Evolutionary conservation across 30 jellyfish, hydroid and myxozoan species (phyloP), one percentile per base, ranked within the genome.

Genomic region (Aurelia coerulea): DNA sequence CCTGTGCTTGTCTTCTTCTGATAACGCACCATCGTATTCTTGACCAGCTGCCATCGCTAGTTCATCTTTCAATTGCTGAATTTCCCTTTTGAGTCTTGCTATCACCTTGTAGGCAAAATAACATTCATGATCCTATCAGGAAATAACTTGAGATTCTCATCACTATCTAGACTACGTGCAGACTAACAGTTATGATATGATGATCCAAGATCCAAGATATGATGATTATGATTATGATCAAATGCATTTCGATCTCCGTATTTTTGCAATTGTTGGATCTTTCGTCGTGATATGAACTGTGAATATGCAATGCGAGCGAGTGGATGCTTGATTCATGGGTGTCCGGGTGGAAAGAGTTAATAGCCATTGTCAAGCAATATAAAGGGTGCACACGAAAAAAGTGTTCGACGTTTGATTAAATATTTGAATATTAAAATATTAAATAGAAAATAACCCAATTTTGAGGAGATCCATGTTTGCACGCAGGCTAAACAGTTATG

Each of bases 251-350:
- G 99, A 73, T 73, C 97, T 62, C 49, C 99, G 75, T 39, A 94
- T 84, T 35, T 96, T 94, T 13, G 97, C 97, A 0, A 97, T 74
- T 3, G 83, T 79, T 0, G 93, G 91, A 46, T 94, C 99, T 60
- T 80, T 84, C 5, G 92, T 84, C 11, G 94, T 83, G 77, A 94
- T 63, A 85, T 94, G 99, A 50, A 94, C 89, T 3, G 99, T 88
- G 79, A 94, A 94, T 34, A 94, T 94, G 83, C 97, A 94, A 68
- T 94, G 99, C 3, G 99, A 94, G 15, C 99, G 91, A 2, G 99
- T 94, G 58, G 99, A 94, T 54, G 99, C 99, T 94, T 94, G 99
- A 58, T 94, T 94, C 97, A 89, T 94, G 19, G 99, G 99, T 33
- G 99, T 94, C 99, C 89, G 75, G 13, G 68, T 10, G 58, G 39